Evolutionary conservation across 2,797 vertebrate genomes (phyloP).

Genomic region (Cirrhinus mrigala): DNA sequence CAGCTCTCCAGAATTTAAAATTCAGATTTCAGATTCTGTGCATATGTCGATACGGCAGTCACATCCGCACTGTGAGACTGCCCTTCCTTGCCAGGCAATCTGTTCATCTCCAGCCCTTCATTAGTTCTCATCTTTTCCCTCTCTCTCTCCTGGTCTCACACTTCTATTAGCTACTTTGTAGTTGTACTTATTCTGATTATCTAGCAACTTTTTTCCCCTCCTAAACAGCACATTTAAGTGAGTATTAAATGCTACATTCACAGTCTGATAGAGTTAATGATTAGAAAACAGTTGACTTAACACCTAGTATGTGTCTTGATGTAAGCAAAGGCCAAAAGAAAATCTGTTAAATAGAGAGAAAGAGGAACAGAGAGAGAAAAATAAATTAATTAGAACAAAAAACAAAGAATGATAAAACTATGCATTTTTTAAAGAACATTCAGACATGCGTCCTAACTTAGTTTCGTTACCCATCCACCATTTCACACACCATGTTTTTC

Average conservation of each 20-base stretch:
- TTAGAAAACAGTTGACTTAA: constrained; percentile 41
- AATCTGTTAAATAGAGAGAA: not conserved
- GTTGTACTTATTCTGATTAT: constrained; percentile 34
- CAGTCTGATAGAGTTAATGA: constrained; percentile 26
- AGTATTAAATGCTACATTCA: constrained; percentile 29
- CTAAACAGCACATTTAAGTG: constrained; percentile 22
- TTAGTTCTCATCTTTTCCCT: constrained; percentile 38
- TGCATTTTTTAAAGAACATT: not conserved
- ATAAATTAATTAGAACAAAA: not conserved
- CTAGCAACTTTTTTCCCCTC: constrained; percentile 13
- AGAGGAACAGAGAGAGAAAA: not conserved
- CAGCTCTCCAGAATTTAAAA: constrained; percentile 76
- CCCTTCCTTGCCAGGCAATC: constrained; percentile 65
- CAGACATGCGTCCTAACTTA: too few species aligned
- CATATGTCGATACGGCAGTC: constrained; percentile 72
- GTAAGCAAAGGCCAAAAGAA: constrained; percentile 2
- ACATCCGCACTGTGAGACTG: constrained; percentile 56
- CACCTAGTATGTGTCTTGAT: constrained; percentile 18
- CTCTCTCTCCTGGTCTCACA: constrained; percentile 32
- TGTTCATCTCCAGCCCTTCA: constrained; percentile 64
- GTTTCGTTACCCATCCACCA: not conserved
- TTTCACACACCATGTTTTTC: constrained; percentile 20
- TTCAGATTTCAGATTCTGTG: constrained; percentile 75
- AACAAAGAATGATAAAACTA: not conserved
- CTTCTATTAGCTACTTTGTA: constrained; percentile 16